Evolutionary conservation across 2,888 invertebrate species (phyloP).

Genomic region (Cataglyphis livida): DNA sequence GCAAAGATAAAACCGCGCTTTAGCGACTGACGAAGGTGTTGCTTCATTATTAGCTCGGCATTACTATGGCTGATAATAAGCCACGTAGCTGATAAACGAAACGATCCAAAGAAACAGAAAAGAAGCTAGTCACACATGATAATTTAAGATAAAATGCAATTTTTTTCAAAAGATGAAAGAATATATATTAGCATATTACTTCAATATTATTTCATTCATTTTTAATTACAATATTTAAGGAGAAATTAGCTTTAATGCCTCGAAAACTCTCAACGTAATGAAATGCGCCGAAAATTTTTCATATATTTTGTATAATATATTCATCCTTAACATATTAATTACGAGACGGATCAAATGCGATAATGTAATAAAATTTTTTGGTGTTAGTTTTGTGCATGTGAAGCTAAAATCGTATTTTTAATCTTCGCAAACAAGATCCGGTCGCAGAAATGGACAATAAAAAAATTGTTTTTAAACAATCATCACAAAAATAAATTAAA

Average conservation of each 20-base stretch:
- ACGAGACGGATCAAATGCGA: background rate
- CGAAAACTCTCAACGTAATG: background rate
- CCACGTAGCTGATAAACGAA: conserved; percentile 35
- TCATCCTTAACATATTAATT: background rate
- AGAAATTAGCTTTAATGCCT: background rate
- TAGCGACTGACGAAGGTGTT: conserved; percentile 36
- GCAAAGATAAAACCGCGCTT: conserved; percentile 31
- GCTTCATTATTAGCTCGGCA: conserved; percentile 46
- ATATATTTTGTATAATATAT: background rate
- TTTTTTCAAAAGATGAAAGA: background rate
- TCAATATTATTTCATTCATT: background rate
- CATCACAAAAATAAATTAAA: background rate
- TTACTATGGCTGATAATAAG: conserved; percentile 43
- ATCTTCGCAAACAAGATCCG: background rate
- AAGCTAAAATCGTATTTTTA: background rate
- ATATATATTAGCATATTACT: background rate
- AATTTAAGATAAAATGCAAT: background rate
- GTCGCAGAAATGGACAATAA: background rate
- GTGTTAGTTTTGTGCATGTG: background rate
- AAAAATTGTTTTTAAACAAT: background rate
- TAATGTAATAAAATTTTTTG: conserved; percentile 2
- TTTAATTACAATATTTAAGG: background rate
- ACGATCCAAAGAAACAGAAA: background rate
- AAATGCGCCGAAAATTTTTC: background rate
- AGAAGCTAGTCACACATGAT: background rate